Evolutionary conservation across 1,140 invertebrate genomes (phyloP), one percentile per base, ranked within the genome.

Genomic region (Calycopis cecrops): DNA sequence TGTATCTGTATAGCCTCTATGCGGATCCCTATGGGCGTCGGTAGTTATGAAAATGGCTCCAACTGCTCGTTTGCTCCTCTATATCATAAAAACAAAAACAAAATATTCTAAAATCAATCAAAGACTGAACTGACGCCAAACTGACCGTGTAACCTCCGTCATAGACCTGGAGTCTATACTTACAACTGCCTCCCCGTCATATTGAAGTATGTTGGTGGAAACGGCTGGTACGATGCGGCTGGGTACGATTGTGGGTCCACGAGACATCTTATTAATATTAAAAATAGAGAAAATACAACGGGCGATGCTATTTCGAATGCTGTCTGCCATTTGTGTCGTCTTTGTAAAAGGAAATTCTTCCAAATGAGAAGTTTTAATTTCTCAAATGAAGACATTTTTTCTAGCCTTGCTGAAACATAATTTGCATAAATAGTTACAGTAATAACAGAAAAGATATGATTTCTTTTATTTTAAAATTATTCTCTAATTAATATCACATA

Each of bases 341-440:
- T 91, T 84, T 95, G 93, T 8, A 96, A 85, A 9, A 92, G 88
- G 88, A 92, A 94, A 76, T 96, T 96, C 79, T 97, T 97, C 95
- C 95, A 97, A 56, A 96, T 84, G 6, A 97, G 85, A 8, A 97
- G 89, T 48, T 84, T 77, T 73, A 93, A 90, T 76, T 92, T 92
- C 50, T 90, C 76, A 69, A 62, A 76, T n/a, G 71, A 62, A 53
- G 76, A 76, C 80, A 86, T 86, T 62, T 59, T 82, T 49, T 50
- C 48, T 51, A 33, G 10, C 40, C 9, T 57, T 52, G 58, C 56
- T 56, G 63, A 63, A 69, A 64, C 51, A 59, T 47, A 55, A 55
- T 35, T 52, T 47, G 34, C 9, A 33, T 44, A 12, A 18, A 42
- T 0, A 16, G 7, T 12, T 4, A 42, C 12, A n/a, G 12, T 2